Base-by-base conservation (phyloP, 2,113 vertebrate genomes). In the Eulacestoma nigropectus region DNA sequence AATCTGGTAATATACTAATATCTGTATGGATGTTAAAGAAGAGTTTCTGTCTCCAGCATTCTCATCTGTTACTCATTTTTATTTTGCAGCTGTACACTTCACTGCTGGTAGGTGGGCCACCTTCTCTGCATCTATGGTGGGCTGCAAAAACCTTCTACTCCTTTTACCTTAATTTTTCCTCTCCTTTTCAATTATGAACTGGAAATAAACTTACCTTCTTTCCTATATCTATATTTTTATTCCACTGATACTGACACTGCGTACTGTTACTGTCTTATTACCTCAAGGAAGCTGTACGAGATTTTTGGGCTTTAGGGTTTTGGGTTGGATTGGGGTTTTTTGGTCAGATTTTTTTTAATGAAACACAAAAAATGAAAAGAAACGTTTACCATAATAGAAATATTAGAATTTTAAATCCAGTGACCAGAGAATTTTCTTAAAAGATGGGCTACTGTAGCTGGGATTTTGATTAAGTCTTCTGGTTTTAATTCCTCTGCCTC, bases 401-500 rank as follows among this genome's bases (percentile, higher is more conserved):
- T 41, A 29, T 39, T 59, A 42, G 87, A 27, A 46, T 37, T 84
- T 87, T 50, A 39, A 87, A 82, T 65, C 4, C 9, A 56, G 19
- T 11, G 2, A 44, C 10, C 13, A 27, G 5, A 72, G 3, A 81
- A 5, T 85, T 95, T 92, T 78, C 33, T 39, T 73, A 80, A 62
- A 49, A 91, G 25, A 47, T 50, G 4, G 52, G 19, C 3, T 83
- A 13, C 21, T 57, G 6, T 39, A 68, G 3, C 57, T 73, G 17
- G 3, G 18, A 62, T 91, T 94, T 91, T 82, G n/a, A 85, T 91
- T 84, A 89, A 42, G 20, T 63, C 29, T 44, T 56, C 30, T 16
- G 5, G 0, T 39, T 72, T 76, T 85, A 72, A 63, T 68, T 85
- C 17, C 39, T 33, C 33, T 91, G 13, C 29, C 25, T 87, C 57